Percentiles rank a stretch among this genome's conserved stretches.
Evolutionary conservation across 2,888 invertebrate genomes (phyloP).

Genomic region (Eugnorisma glareosa): DNA sequence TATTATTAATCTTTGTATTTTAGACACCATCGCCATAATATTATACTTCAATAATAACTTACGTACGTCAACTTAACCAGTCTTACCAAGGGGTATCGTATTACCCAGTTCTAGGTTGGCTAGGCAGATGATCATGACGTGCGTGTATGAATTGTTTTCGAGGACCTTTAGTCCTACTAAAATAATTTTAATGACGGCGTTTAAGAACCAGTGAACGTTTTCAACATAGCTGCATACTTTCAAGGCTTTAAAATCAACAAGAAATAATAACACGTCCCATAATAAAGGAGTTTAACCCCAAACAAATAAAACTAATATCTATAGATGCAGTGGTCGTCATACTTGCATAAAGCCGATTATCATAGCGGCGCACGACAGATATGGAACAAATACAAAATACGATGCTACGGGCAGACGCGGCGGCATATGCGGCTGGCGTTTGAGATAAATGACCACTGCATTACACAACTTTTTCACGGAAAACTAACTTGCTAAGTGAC

Average conservation of each 20-base stretch:
- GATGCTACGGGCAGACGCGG: slow-evolving; percentile 55
- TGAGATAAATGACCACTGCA: slow-evolving; percentile 82
- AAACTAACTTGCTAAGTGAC: slow-evolving; percentile 68
- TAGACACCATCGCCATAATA: too few relatives aligned
- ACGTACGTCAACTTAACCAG: too few relatives aligned
- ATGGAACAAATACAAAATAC: slow-evolving; percentile 63
- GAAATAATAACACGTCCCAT: background rate
- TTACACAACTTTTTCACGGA: slow-evolving; percentile 80
- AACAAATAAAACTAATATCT: slow-evolving; percentile 21
- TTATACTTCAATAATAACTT: too few relatives aligned
- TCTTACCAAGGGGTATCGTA: too few relatives aligned
- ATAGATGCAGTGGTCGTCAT: slow-evolving; percentile 19
- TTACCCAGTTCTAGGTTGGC: too few relatives aligned
- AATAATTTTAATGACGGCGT: background rate
- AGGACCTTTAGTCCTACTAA: background rate
- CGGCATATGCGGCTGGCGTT: slow-evolving; percentile 77
- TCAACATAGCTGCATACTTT: background rate
- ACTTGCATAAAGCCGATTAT: slow-evolving; percentile 62
- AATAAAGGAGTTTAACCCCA: background rate
- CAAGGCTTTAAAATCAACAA: background rate
- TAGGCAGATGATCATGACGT: too few relatives aligned
- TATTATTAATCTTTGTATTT: too few relatives aligned
- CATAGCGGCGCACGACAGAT: slow-evolving; percentile 49
- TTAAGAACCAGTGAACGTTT: background rate
- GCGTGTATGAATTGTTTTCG: background rate